Evolutionary conservation across 23 tunicate genomes (phyloP).

Genomic region (Styela plicata): DNA sequence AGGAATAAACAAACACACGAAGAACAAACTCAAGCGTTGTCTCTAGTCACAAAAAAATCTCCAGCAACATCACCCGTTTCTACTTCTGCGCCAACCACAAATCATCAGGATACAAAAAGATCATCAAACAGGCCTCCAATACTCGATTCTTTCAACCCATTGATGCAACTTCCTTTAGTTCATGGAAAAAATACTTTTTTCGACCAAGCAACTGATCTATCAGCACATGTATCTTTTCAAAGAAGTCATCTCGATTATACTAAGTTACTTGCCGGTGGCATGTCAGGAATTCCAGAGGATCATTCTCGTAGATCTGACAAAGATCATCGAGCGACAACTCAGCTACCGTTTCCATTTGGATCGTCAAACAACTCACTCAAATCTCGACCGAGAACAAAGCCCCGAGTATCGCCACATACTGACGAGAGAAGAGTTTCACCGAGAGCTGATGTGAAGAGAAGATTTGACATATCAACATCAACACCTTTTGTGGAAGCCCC

Average conservation of each 20-base stretch:
- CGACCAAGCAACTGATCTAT: neutral
- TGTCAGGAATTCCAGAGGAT: neutral
- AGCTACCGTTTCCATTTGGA: neutral
- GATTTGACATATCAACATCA: neutral
- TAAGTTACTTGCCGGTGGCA: neutral
- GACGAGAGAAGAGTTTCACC: neutral
- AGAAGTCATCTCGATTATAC: neutral
- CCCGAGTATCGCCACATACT: neutral
- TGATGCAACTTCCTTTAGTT: neutral
- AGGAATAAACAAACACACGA: too few relatives aligned
- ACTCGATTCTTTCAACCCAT: neutral
- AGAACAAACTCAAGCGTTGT: slow-evolving; percentile 28
- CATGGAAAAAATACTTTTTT: neutral
- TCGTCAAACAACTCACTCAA: neutral
- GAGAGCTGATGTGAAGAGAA: neutral
- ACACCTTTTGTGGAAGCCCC: neutral
- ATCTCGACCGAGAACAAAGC: neutral
- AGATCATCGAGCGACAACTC: neutral
- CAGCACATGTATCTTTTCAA: neutral
- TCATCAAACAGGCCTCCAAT: neutral
- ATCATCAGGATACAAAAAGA: neutral
- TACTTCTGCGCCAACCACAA: neutral
- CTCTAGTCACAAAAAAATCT: slow-evolving; percentile 15
- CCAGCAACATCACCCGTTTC: neutral
- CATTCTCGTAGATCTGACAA: neutral